phyloP scores from a whole-genome alignment of 2,888 invertebrate species.

The Hipparchia semele region DNA sequence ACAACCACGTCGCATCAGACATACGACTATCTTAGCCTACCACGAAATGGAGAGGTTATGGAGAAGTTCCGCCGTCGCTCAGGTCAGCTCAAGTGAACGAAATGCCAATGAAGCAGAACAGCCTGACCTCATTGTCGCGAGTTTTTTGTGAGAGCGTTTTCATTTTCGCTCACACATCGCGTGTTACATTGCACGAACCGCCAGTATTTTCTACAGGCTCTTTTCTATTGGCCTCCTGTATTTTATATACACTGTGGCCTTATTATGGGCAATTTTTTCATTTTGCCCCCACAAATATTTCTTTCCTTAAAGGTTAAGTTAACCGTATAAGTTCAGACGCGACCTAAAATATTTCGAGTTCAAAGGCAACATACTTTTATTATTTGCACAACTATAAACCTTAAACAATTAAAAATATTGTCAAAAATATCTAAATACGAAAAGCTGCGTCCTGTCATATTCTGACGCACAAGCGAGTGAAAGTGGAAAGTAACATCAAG shows the following conservation, averaged over 20 bases:
- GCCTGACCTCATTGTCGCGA: too few species aligned
- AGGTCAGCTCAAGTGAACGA: too few species aligned
- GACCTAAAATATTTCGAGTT: conserved; percentile 29
- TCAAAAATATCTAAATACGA: conserved; percentile 17
- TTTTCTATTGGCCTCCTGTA: too few species aligned
- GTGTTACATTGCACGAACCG: too few species aligned
- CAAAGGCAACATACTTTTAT: conserved; percentile 19
- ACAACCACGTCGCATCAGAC: not conserved
- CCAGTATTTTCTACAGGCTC: too few species aligned
- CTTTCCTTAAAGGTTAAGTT: not conserved
- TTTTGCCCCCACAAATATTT: not conserved
- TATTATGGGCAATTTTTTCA: too few species aligned
- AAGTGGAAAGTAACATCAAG: conserved; percentile 33
- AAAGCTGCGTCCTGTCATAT: conserved; percentile 2
- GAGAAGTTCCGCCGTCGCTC: too few species aligned
- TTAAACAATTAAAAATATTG: conserved; percentile 22
- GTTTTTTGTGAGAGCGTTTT: too few species aligned
- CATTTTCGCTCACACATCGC: too few species aligned
- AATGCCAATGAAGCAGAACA: too few species aligned
- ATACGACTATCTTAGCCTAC: not conserved
- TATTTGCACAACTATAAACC: conserved; percentile 29
- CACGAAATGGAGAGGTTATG: too few species aligned
- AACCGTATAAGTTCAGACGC: not conserved
- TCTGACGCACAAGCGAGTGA: conserved; percentile 20
- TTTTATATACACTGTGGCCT: too few species aligned